These are phyloP conservation scores for Perdix hodgsoniae DNA, from an alignment of 2,797 vertebrate species.

Conservation along the genomic window DNA sequence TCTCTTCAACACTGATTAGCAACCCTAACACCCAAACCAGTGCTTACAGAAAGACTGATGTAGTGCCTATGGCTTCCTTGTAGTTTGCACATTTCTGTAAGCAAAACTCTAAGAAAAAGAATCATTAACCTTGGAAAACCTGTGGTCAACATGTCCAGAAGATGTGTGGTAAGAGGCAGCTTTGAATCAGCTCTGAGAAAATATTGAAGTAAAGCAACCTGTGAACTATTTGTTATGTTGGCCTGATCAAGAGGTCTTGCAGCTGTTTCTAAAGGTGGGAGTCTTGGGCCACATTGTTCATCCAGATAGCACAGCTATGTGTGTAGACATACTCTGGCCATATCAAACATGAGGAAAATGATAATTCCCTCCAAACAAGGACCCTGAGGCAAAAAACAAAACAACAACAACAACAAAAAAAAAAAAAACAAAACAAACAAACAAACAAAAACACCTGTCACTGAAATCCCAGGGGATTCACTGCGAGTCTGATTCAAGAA, in stretches of 20 bases:
- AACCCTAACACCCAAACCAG: accelerated
- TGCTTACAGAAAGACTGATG: background rate
- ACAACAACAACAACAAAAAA: too few relatives aligned
- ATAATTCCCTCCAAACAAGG: background rate
- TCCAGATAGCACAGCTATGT: background rate
- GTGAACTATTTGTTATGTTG: background rate
- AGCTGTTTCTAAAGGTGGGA: background rate
- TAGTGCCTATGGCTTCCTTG: background rate
- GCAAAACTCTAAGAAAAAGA: background rate
- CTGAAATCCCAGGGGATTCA: background rate
- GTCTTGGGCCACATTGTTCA: background rate
- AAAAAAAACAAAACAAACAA: too few relatives aligned
- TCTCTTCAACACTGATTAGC: accelerated
- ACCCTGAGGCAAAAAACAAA: background rate
- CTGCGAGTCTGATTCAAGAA: background rate
- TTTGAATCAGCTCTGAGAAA: background rate
- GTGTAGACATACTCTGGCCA: background rate
- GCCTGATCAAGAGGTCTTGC: background rate
- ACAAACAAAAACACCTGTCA: background rate
- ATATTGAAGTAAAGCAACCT: background rate
- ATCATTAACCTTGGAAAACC: background rate
- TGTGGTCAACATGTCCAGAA: accelerated
- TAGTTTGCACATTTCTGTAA: background rate
- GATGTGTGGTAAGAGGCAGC: background rate
- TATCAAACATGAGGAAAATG: background rate